phyloP scores from a whole-genome alignment of 2,888 invertebrate genomes.

The Latrodectus hesperus region DNA sequence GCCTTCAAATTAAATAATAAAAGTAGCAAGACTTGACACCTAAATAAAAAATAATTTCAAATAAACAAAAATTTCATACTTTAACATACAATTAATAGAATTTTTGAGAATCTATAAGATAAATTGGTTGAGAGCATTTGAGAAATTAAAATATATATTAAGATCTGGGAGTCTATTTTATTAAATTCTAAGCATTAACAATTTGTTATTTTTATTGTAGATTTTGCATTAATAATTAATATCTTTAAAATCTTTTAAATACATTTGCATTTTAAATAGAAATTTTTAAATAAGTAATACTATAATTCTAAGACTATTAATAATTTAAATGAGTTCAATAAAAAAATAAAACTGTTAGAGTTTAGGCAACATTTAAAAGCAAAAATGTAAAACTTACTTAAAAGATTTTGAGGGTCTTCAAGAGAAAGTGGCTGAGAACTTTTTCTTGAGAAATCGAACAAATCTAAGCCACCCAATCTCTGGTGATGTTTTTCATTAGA shows the following conservation, averaged over 20 bases:
- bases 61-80: too few species aligned
- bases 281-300: not conserved
- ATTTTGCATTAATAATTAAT: not conserved
- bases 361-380: not conserved
- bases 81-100: too few species aligned
- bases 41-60: too few species aligned
- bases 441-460: not conserved
- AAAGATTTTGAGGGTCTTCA: constrained; percentile 6
- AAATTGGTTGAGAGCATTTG: too few species aligned
- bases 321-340: not conserved
- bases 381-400: constrained; percentile 12
- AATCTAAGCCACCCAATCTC: constrained; percentile 24
- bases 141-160: too few species aligned
- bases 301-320: not conserved
- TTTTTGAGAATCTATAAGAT: too few species aligned
- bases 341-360: not conserved
- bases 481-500: constrained; percentile 32
- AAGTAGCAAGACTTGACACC: too few species aligned
- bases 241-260: not conserved
- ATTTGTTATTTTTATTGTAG: not conserved
- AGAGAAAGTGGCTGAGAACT: not conserved
- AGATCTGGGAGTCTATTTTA: too few species aligned
- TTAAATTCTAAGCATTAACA: not conserved
- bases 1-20: too few species aligned
- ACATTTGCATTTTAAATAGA: not conserved